Evolutionary conservation across 2,113 vertebrate species (phyloP).

Genomic region (Aleadryas rufinucha): DNA sequence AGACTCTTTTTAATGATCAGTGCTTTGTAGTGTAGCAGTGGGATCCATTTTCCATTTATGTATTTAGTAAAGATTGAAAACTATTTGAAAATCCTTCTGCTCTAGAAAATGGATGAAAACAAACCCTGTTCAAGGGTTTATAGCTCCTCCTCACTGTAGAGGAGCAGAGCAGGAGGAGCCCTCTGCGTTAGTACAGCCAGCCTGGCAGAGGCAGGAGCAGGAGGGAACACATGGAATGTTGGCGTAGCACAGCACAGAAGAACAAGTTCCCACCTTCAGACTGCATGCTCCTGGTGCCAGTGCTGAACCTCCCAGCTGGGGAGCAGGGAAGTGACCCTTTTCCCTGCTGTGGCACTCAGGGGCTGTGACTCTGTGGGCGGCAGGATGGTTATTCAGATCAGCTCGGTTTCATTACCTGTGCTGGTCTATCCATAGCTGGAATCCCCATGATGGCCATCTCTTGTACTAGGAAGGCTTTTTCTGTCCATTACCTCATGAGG

Average conservation of each 20-base stretch:
- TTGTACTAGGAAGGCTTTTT: fast-evolving
- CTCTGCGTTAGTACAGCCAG: fast-evolving
- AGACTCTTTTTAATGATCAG: background rate
- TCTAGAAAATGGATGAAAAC: background rate
- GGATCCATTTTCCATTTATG: background rate
- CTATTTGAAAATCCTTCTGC: background rate
- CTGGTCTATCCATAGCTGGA: background rate
- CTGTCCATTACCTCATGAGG: fast-evolving
- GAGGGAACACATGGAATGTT: fast-evolving
- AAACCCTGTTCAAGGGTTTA: background rate
- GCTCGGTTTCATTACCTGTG: fast-evolving
- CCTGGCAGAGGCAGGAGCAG: too few species aligned
- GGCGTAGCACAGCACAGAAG: background rate
- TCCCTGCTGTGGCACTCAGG: background rate
- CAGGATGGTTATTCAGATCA: too few species aligned
- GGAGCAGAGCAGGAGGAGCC: background rate
- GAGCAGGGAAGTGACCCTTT: background rate
- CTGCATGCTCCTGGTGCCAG: background rate
- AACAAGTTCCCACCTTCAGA: background rate
- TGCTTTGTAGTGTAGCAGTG: fast-evolving
- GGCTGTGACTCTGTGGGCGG: background rate
- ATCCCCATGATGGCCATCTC: background rate
- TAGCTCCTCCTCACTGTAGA: fast-evolving
- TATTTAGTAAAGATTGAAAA: background rate
- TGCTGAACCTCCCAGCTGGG: background rate